Evolutionary conservation across 2,797 vertebrate species (phyloP).

Genomic region (Halcyon badia): DNA sequence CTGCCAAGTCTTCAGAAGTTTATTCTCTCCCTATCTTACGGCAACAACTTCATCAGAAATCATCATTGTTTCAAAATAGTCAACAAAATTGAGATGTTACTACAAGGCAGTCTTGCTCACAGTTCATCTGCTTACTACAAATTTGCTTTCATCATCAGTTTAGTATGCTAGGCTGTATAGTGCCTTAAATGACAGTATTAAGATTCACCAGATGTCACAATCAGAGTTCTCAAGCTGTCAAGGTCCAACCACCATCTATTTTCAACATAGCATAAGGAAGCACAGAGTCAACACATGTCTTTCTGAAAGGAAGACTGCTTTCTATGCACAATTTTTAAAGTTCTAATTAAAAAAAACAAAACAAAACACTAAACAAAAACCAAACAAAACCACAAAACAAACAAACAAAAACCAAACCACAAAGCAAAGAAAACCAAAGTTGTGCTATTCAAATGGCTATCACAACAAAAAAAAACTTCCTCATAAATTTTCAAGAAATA

Average conservation of each 20-base stretch:
- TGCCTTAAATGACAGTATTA: neutral
- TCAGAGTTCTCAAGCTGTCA: neutral
- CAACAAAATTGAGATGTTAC: neutral
- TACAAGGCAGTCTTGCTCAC: neutral
- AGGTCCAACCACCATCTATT: neutral
- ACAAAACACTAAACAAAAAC: neutral
- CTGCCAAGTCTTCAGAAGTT: neutral
- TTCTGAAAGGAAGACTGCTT: neutral
- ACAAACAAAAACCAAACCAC: too few relatives aligned
- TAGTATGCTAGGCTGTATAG: neutral
- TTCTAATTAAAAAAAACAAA: neutral
- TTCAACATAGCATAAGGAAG: neutral
- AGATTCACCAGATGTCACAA: neutral
- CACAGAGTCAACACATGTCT: neutral
- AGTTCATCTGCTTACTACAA: neutral
- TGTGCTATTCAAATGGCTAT: neutral
- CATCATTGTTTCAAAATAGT: neutral
- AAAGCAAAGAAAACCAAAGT: neutral
- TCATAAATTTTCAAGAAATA: neutral
- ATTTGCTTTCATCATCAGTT: neutral
- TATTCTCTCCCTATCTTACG: neutral
- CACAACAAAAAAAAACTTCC: neutral
- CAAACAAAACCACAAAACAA: neutral
- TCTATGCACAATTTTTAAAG: neutral
- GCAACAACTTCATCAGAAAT: neutral